These are phyloP conservation scores for Sciaenops ocellatus DNA, from an alignment of 2,797 vertebrate genomes.

Conservation along the genomic window DNA sequence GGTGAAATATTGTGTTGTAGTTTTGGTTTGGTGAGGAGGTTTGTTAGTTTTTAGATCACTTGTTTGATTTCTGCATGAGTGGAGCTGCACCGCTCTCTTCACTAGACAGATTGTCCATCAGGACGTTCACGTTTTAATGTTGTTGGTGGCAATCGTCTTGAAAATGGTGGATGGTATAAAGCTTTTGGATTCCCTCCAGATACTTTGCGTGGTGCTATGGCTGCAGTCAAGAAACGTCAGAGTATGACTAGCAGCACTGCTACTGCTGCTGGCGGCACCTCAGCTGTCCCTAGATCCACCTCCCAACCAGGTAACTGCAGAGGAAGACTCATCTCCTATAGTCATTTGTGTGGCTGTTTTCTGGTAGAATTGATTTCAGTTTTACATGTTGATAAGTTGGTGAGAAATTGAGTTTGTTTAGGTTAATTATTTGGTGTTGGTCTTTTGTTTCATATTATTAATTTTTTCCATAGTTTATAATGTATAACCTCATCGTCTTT, in stretches of 20 bases:
- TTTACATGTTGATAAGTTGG: not conserved
- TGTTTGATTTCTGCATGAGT: constrained; percentile 53
- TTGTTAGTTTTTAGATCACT: not conserved
- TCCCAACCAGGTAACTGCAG: constrained; percentile 84
- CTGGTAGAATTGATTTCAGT: not conserved
- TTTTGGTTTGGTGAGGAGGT: not conserved
- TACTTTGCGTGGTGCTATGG: constrained; percentile 86
- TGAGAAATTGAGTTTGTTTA: not conserved
- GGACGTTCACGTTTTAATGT: not conserved
- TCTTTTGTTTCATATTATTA: not conserved
- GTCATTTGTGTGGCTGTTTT: not conserved
- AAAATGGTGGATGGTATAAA: constrained; percentile 49
- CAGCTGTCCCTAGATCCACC: constrained; percentile 87
- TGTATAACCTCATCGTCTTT: not conserved
- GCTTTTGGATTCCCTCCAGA: constrained; percentile 85
- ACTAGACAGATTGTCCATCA: not conserved
- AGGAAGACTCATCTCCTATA: not conserved
- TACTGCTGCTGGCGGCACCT: constrained; percentile 47
- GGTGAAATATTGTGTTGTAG: not conserved
- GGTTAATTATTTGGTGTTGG: not conserved
- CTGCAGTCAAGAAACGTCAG: constrained; percentile 85
- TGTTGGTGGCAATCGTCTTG: not conserved
- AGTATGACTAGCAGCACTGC: constrained; percentile 70
- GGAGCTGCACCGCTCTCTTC: constrained; percentile 9
- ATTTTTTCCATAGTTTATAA: not conserved